A percentile compares a stretch with the other conserved stretches of the same genome.
phyloP scores from a whole-genome alignment of 1,140 invertebrate genomes.

The Pemphigus obesinymphae region DNA sequence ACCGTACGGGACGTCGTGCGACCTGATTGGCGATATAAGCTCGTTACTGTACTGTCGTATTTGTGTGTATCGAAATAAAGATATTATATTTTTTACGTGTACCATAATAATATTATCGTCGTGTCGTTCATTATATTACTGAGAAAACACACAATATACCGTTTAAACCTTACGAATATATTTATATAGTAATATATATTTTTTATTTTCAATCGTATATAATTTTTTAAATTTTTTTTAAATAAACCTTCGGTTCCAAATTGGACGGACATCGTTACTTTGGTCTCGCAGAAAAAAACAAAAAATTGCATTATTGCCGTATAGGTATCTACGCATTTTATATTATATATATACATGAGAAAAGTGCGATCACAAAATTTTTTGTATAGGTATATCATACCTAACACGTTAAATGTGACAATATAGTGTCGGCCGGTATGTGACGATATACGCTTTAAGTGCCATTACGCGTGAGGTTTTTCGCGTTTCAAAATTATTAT shows the following conservation, averaged over 20 bases:
- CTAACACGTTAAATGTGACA: too few relatives aligned
- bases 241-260: too few relatives aligned
- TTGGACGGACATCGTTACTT: too few relatives aligned
- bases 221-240: too few relatives aligned
- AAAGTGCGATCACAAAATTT: neutral
- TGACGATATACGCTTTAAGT: neutral
- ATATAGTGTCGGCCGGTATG: neutral
- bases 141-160: too few relatives aligned
- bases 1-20: neutral
- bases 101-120: neutral
- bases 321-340: neutral
- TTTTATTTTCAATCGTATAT: neutral
- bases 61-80: neutral
- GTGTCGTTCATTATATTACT: neutral
- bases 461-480: slow-evolving; percentile 22
- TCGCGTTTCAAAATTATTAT: slow-evolving; percentile 58
- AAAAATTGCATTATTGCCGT: too few relatives aligned
- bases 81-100: neutral
- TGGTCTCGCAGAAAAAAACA: too few relatives aligned
- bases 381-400: too few relatives aligned
- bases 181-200: neutral
- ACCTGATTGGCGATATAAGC: slow-evolving; percentile 28
- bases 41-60: neutral
- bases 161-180: too few relatives aligned
- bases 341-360: neutral